Evolutionary conservation across 2,888 invertebrate genomes (phyloP).

Genomic region (Drosophila recens): DNA sequence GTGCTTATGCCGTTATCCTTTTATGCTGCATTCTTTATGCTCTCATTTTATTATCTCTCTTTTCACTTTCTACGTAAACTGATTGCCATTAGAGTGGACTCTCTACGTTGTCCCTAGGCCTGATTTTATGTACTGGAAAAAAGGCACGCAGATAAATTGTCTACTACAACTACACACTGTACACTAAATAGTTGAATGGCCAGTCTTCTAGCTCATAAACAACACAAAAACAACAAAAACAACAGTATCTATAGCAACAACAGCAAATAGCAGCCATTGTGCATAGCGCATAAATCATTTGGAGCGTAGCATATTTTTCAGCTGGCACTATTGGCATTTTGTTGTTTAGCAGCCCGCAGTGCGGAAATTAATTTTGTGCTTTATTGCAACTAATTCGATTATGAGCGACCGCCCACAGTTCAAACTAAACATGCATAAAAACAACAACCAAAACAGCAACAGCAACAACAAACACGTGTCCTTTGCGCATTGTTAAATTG

Average conservation of each 20-base stretch:
- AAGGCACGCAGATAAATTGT: constrained; percentile 24
- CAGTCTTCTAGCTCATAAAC: constrained; percentile 12
- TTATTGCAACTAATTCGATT: constrained; percentile 80
- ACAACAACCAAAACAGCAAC: constrained; percentile 14
- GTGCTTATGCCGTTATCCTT: constrained; percentile 63
- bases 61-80: constrained; percentile 47
- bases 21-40: constrained; percentile 64
- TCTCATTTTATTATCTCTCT: constrained; percentile 62
- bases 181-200: constrained; percentile 28
- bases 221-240: neutral
- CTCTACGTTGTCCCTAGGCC: constrained; percentile 10
- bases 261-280: constrained; percentile 12
- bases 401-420: constrained; percentile 51
- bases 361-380: constrained; percentile 79
- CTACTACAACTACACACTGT: neutral
- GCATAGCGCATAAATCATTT: constrained; percentile 44
- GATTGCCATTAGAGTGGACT: constrained; percentile 46
- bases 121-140: constrained; percentile 66
- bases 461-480: constrained; percentile 19
- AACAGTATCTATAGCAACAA: neutral
- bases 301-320: constrained; percentile 38
- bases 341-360: constrained; percentile 53
- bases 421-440: constrained; percentile 37
- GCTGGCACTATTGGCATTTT: constrained; percentile 25
- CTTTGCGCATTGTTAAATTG: constrained; percentile 31